phyloP scores from a whole-genome alignment of 1,140 invertebrate genomes.

The Drosophila chauvacae region DNA sequence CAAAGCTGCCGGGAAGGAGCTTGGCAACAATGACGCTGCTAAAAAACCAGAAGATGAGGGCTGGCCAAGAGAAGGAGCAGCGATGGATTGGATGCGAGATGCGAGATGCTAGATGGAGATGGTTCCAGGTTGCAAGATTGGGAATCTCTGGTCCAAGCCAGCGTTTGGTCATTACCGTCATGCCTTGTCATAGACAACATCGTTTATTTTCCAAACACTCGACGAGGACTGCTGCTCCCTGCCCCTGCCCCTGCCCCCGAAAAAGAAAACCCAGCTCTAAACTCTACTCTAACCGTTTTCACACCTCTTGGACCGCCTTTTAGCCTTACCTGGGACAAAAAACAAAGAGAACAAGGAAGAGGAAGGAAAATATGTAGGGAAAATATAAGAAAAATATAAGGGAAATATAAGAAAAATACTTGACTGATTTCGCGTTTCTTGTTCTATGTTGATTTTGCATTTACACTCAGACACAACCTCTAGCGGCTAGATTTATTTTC shows the following conservation, averaged over 20 bases:
- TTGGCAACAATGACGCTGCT: constrained; percentile 72
- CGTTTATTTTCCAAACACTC: constrained; percentile 75
- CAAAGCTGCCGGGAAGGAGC: constrained; percentile 33
- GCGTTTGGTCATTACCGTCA: constrained; percentile 75
- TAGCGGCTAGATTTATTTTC: constrained; percentile 37
- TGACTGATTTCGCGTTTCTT: constrained; percentile 62
- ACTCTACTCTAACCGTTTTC: constrained; percentile 57
- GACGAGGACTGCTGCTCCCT: constrained; percentile 1
- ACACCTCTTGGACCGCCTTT: constrained; percentile 52
- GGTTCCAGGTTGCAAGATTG: constrained; percentile 14
- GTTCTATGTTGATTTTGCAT: constrained; percentile 72
- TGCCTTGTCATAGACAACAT: constrained; percentile 82
- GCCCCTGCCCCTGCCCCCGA: neutral
- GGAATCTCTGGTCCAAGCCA: constrained; percentile 11
- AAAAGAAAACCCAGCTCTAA: neutral
- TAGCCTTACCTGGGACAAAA: constrained; percentile 5
- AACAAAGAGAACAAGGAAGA: neutral
- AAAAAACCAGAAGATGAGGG: constrained; percentile 50
- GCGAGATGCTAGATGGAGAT: constrained; percentile 9
- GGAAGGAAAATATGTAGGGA: neutral
- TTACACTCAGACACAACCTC: constrained; percentile 7
- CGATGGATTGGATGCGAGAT: constrained; percentile 1
- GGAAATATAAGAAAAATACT: constrained; percentile 51
- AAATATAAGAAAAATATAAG: neutral
- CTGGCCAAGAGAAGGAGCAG: constrained; percentile 33